Evolutionary conservation across 2,888 invertebrate genomes (phyloP).

Genomic region (Drosophila histrio): DNA sequence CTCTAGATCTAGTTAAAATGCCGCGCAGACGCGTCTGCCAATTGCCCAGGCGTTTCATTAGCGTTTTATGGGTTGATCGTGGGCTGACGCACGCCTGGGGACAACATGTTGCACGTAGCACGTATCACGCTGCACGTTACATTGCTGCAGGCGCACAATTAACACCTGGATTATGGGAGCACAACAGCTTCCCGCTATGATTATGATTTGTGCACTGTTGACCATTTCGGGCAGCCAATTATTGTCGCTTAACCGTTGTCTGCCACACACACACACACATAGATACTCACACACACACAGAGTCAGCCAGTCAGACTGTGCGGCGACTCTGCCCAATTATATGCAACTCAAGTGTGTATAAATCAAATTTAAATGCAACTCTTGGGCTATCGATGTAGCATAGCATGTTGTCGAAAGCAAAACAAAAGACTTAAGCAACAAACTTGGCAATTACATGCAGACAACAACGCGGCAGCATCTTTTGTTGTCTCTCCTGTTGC

Average conservation of each 20-base stretch:
- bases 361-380: slow-evolving; percentile 77
- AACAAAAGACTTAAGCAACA: slow-evolving; percentile 79
- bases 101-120: slow-evolving; percentile 9
- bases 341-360: slow-evolving; percentile 68
- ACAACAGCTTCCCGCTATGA: slow-evolving; percentile 20
- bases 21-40: slow-evolving; percentile 48
- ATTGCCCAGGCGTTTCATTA: slow-evolving; percentile 56
- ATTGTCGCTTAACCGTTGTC: slow-evolving; percentile 34
- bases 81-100: slow-evolving; percentile 41
- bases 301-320: slow-evolving; percentile 38
- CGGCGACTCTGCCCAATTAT: slow-evolving; percentile 75
- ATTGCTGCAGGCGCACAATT: slow-evolving; percentile 59
- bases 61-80: slow-evolving; percentile 60
- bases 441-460: slow-evolving; percentile 77
- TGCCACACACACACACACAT: background rate
- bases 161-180: slow-evolving; percentile 59
- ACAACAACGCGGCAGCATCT: slow-evolving; percentile 57
- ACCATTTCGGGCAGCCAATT: slow-evolving; percentile 29
- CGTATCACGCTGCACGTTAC: slow-evolving; percentile 15
- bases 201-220: slow-evolving; percentile 32
- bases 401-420: slow-evolving; percentile 41
- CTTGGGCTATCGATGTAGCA: slow-evolving; percentile 58
- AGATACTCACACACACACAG: background rate
- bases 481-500: slow-evolving; percentile 50
- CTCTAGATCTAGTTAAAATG: slow-evolving; percentile 68